A percentile compares a stretch with the other conserved stretches of the same genome.
phyloP scores from a whole-genome alignment of 2,113 vertebrate genomes.

The Stigmatopora argus region DNA sequence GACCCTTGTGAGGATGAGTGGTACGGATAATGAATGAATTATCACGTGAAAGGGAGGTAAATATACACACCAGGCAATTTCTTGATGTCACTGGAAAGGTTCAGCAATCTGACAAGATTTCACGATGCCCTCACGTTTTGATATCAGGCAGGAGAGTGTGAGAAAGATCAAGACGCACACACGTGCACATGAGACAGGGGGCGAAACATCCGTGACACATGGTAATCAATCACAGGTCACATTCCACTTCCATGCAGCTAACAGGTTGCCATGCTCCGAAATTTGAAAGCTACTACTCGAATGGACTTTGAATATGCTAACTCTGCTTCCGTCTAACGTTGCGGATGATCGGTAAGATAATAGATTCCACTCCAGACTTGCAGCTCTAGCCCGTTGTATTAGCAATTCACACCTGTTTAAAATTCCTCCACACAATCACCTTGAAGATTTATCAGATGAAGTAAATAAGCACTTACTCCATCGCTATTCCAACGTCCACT shows the following conservation, averaged over 20 bases:
- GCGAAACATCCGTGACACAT: constrained; percentile 27
- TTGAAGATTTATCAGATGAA: neutral
- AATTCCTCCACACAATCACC: neutral
- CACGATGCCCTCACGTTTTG: neutral
- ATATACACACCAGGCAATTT: neutral
- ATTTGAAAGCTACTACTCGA: neutral
- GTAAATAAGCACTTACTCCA: constrained; percentile 3
- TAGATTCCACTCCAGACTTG: neutral
- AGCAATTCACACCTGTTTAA: neutral
- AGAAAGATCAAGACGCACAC: constrained; percentile 2
- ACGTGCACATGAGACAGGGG: constrained; percentile 17
- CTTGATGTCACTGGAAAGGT: neutral
- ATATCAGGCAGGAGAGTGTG: constrained; percentile 2
- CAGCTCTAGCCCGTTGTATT: neutral
- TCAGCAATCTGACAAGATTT: constrained; percentile 4
- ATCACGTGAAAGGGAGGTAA: too few relatives aligned
- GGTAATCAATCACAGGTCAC: constrained; percentile 34
- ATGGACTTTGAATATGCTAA: neutral
- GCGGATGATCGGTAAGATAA: neutral
- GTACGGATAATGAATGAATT: too few relatives aligned
- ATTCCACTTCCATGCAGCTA: constrained; percentile 17
- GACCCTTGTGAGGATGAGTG: too few relatives aligned
- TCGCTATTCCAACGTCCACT: neutral
- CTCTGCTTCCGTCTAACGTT: neutral
- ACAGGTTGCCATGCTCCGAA: constrained; percentile 9